Conservation (phyloP, 2,113 vertebrate species). For the Psilopsiagon aymara region DNA sequence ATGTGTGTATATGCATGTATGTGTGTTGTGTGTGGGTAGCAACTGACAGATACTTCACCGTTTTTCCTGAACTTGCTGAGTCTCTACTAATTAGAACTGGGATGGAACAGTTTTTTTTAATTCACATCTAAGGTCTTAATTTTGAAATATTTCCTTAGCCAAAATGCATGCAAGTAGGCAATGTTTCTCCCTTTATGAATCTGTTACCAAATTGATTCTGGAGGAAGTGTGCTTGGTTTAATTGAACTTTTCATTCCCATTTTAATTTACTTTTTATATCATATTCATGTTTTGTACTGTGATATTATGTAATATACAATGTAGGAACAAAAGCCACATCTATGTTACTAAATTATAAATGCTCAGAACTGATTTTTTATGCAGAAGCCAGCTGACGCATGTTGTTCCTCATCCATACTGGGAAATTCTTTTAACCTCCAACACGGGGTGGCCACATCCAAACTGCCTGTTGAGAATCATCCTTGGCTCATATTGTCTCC, state of each 20-base stretch:
- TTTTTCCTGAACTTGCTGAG: not conserved
- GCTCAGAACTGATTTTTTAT: not conserved
- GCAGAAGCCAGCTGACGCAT: not conserved
- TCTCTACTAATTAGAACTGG: not conserved
- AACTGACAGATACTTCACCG: not conserved
- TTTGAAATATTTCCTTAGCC: not conserved
- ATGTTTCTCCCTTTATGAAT: not conserved
- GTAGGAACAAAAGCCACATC: not conserved
- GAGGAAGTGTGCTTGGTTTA: not conserved
- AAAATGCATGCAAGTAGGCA: not conserved
- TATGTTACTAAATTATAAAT: not conserved
- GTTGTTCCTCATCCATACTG: not conserved
- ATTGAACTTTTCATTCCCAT: not conserved
- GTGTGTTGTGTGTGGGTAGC: not conserved
- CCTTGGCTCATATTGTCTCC: not conserved
- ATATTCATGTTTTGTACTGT: not conserved
- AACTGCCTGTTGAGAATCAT: not conserved
- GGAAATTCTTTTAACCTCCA: not conserved
- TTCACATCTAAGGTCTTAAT: not conserved
- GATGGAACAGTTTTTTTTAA: not conserved
- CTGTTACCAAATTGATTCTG: not conserved
- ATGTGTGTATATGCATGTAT: not conserved
- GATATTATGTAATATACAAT: not conserved
- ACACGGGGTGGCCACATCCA: not conserved
- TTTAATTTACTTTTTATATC: not conserved